Evolutionary conservation across 2,888 invertebrate genomes (phyloP), one percentile per base, ranked within the genome.

Genomic region (Adelognathus sp.): DNA sequence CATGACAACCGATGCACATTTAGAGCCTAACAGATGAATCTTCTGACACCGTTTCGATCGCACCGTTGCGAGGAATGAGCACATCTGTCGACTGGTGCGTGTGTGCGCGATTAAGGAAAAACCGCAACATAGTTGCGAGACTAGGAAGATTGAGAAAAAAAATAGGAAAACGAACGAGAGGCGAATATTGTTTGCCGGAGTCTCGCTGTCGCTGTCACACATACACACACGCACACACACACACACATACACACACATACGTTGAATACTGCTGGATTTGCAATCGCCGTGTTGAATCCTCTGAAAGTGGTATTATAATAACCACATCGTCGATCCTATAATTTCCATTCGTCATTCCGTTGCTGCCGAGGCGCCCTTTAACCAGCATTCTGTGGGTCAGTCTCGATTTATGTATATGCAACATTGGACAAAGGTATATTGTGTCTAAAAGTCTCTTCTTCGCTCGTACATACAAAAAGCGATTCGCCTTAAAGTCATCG

Each of bases 281-380:
- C 27, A 27, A 18, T 54, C 39, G 27, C 24, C 6, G 11, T 16
- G n/a, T 16, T 27, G n/a, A 39, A 52, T 67, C 39, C 27, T 54
- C n/a, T n/a, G 29, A 18, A 67, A 41, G 50, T 27, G 27, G n/a
- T 14, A 46, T 70, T 14, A 36, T 70, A 70, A 70, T 46, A 11
- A 21, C n/a, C 58, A 46, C 18, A 60, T 33, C 21, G 60, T 70
- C 70, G 70, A 70, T 60, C 46, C 33, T 60, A 16, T 46, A 60
- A 58, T 70, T 70, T 70, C 27, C 56, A 60, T 70, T 58, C 69
- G 46, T 69, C 69, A 58, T 58, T 58, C 16, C 46, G 14, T 33
- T 29, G 44, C 58, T 27, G 21, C 24, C 29, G 16, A 24, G 31
- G 58, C 56, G 70, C 58, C 70, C 70, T 70, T 70, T 70, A 60